These are phyloP conservation scores for Percopsis transmontana DNA, from an alignment of 2,113 vertebrate species.

Conservation along the genomic window DNA sequence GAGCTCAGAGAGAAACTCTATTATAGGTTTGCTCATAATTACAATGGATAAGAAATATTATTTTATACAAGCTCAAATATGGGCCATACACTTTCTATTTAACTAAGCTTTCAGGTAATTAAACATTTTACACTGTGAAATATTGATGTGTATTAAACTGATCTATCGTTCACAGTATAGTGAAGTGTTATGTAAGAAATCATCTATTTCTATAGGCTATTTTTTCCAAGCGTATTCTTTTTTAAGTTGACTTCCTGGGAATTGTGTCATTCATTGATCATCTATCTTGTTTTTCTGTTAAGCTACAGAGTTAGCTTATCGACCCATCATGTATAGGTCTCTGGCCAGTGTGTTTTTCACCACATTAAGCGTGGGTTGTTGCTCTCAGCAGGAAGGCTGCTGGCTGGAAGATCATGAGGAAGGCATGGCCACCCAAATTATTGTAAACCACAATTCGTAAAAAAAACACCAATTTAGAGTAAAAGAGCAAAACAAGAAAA, in stretches of 20 bases:
- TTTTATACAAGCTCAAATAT: no score
- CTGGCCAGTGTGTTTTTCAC: constrained; percentile 56
- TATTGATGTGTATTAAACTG: no score
- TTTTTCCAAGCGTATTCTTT: not conserved
- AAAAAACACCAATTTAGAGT: not conserved
- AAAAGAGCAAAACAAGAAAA: constrained; percentile 6
- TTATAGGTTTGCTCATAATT: no score
- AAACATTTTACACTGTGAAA: no score
- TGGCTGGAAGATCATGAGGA: constrained; percentile 16
- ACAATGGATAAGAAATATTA: no score
- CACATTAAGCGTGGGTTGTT: constrained; percentile 19
- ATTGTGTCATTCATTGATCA: constrained; percentile 7
- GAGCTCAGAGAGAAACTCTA: no score
- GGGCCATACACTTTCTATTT: no score
- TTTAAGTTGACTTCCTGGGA: constrained; percentile 2
- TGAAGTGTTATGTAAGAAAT: no score
- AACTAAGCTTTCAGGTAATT: no score
- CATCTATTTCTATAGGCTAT: no score
- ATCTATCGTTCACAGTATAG: no score
- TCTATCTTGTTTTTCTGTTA: constrained; percentile 45
- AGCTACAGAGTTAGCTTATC: constrained; percentile 43
- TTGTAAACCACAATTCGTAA: not conserved
- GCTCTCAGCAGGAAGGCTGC: constrained; percentile 30
- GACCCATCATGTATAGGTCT: constrained; percentile 40
- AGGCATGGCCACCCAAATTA: constrained; percentile 41